Percentiles rank a stretch among this genome's conserved stretches.
Conservation (phyloP, 2,797 vertebrate species). For the Ptychadena robeensis region DNA sequence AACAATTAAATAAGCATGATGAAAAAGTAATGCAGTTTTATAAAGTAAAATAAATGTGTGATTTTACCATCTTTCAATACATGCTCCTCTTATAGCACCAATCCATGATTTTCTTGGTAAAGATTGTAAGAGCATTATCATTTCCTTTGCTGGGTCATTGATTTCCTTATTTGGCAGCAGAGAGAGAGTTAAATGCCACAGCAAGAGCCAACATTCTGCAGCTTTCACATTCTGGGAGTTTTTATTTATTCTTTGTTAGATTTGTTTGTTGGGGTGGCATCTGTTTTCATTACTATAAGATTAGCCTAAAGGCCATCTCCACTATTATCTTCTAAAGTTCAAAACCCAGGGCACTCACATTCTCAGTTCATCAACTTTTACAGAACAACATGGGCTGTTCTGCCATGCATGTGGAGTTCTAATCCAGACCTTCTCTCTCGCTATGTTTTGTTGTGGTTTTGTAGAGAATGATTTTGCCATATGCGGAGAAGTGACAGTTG, state of each 20-base stretch:
- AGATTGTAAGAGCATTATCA: neutral
- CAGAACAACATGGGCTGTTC: slow-evolving; percentile 56
- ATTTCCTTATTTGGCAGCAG: slow-evolving; percentile 9
- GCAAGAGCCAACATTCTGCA: slow-evolving; percentile 32
- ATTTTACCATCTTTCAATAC: neutral
- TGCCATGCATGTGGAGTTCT: slow-evolving; percentile 56
- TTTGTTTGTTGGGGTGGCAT: slow-evolving; percentile 59
- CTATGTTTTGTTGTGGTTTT: slow-evolving; percentile 22
- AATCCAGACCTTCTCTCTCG: slow-evolving; percentile 40
- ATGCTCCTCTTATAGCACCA: neutral
- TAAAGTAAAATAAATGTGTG: no score
- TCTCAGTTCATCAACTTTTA: slow-evolving; percentile 60
- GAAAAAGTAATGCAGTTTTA: no score
- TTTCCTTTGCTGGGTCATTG: slow-evolving; percentile 7
- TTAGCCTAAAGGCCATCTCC: slow-evolving; percentile 62
- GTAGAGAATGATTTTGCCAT: slow-evolving; percentile 43
- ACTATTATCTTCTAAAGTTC: slow-evolving; percentile 60
- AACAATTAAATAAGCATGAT: neutral
- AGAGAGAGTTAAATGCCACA: slow-evolving; percentile 43
- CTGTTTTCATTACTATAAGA: slow-evolving; percentile 62
- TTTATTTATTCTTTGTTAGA: slow-evolving; percentile 53
- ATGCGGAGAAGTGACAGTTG: slow-evolving; percentile 46
- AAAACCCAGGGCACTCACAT: slow-evolving; percentile 59
- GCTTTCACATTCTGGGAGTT: slow-evolving; percentile 34
- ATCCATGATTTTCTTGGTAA: neutral